Evolutionary conservation across 2,113 vertebrate genomes (phyloP), one percentile per base, ranked within the genome.

Genomic region (Saguinus imperator): DNA sequence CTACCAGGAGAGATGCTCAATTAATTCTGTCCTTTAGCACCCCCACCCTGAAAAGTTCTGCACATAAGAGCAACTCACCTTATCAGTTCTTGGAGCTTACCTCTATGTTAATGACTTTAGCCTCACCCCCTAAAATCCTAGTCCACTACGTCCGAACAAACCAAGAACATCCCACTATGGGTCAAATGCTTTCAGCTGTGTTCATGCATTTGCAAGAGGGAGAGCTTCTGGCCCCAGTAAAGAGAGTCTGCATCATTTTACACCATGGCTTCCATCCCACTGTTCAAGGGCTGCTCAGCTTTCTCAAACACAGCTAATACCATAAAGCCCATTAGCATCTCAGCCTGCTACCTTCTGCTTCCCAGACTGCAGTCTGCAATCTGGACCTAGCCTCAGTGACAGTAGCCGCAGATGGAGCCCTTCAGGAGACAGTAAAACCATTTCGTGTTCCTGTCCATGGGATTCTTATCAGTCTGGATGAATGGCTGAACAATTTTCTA

Each of bases 261-360:
- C 37, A 52, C 8, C 35, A 14, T 27, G 58, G 91, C 80, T 89
- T 29, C 3, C 6, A 32, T 45, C 40, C 83, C 57, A 57, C 50
- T 27, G 52, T 45, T 37, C 5, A 25, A 23, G 68, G 50, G 84
- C 68, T 45, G 50, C 66, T 55, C 29, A 0, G 35, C 76, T 89
- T 32, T 50, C 50, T 75, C n/a, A 23, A 77, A 77, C 91, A 48
- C 29, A 58, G 82, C 43, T 66, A 77, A 83, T 50, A 17, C 77
- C 35, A 18, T 88, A 85, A 76, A 94, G 70, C 35, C 79, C 80
- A 35, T 94, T 86, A 92, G 95, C 73, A 43, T 90, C 88, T 61
- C 93, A 80, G 85, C 37, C 93, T 55, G 81, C 50, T 35, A 2
- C 86, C 75, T 93, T 79, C 87, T 84, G 76, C 75, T 70, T 76